Base-by-base conservation (phyloP, 2,113 vertebrate species). In the Kryptolebias marmoratus region DNA sequence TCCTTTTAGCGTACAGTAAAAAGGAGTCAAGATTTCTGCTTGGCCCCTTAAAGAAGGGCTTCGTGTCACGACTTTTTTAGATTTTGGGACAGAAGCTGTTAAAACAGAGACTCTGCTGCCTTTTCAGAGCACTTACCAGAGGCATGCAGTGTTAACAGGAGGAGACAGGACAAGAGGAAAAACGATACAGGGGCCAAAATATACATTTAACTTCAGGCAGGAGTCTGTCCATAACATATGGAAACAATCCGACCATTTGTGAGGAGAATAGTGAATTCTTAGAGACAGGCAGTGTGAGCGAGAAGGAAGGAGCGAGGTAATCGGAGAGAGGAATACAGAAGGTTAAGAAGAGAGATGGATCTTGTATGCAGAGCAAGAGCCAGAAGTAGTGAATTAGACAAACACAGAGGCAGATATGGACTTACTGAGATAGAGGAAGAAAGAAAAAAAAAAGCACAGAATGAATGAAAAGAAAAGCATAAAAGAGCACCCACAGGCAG, bases 241-340 rank as follows among this genome's bases (percentile, higher is more conserved):
- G 91, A 93, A 94, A 82, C 90, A 93, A 92, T 93, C 88, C 87
- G 75, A 87, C 75, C 64, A 77, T 88, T 81, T 79, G 64, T 77
- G 73, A 85, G 55, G 59, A 85, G 79, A 83, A 87, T 42, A 48
- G 73, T 66, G 69, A 68, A 32, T 58, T 89, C 64, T 66, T 61
- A 77, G 68, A 75, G 74, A 79, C 68, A 76, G 59, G 65, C 71
- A 66, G 68, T 49, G 62, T 48, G 2, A 67, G 74, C 9, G 44
- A 75, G 68, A 75, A 73, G 70, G 69, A 75, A 85, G 36, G 56
- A 68, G 84, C 47, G 75, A 69, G 75, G 82, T 70, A 75, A 80
- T 75, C 74, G 52, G 39, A 80, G 71, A 54, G 65, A 80, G 57
- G 76, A 64, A 79, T 57, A 73, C 12, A 76, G 66, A 14, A 78